Conservation (phyloP, 2,888 invertebrate genomes). For the Julus scandinavius region DNA sequence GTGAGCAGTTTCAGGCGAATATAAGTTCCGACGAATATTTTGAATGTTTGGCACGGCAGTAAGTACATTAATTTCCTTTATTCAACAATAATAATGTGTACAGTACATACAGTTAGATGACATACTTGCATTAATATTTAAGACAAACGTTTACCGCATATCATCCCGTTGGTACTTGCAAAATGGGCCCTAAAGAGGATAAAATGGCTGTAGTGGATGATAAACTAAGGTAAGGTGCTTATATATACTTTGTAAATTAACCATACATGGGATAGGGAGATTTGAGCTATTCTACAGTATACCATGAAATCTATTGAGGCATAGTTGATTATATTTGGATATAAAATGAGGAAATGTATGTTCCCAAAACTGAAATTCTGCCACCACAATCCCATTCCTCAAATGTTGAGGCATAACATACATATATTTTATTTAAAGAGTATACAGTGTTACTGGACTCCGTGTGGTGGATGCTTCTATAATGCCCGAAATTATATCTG, state of each 20-base stretch:
- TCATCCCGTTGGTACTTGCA: constrained; percentile 69
- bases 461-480: constrained; percentile 69
- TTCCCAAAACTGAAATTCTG: no score
- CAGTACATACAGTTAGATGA: background rate
- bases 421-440: constrained; percentile 45
- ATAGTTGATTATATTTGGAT: no score
- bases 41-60: constrained; percentile 30
- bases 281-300: no score
- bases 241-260: no score
- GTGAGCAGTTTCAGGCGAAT: background rate
- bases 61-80: background rate
- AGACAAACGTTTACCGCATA: constrained; percentile 64
- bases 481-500: constrained; percentile 69
- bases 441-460: constrained; percentile 64
- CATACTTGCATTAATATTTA: background rate
- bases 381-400: no score
- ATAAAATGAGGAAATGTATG: no score
- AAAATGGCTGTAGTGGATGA: constrained; percentile 67
- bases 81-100: background rate
- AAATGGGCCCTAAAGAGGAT: constrained; percentile 67
- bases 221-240: constrained; percentile 56
- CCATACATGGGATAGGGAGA: no score
- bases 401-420: background rate
- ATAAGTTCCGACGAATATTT: constrained; percentile 45
- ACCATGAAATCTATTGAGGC: no score